Conservation (phyloP, 2,888 invertebrate genomes). For the Corbicula japonica region DNA sequence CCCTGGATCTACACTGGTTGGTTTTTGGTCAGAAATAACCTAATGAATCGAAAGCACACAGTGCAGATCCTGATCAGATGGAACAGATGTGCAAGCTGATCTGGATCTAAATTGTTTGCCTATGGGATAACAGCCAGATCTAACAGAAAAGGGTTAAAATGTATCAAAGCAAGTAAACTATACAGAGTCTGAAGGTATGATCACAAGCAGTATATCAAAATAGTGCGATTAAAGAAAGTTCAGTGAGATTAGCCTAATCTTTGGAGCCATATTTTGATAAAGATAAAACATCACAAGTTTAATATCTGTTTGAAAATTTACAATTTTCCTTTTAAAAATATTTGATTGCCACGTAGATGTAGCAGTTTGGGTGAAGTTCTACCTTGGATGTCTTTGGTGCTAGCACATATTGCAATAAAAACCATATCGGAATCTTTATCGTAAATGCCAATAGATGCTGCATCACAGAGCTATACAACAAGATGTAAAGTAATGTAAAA, state of each 20-base stretch:
- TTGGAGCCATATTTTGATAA: slow-evolving; percentile 27
- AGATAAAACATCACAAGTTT: slow-evolving; percentile 31
- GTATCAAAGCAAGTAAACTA: neutral
- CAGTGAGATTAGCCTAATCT: slow-evolving; percentile 19
- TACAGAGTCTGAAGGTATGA: slow-evolving; percentile 8
- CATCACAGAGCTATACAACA: slow-evolving; percentile 18
- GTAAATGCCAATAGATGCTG: slow-evolving; percentile 5
- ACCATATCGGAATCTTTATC: slow-evolving; percentile 7
- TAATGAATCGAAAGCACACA: too few species aligned
- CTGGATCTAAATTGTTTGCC: too few species aligned
- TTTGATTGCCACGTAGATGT: slow-evolving; percentile 26
- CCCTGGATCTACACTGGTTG: too few species aligned
- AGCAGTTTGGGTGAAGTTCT: slow-evolving; percentile 4
- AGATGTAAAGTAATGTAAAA: slow-evolving; percentile 39
- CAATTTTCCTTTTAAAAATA: slow-evolving; percentile 17
- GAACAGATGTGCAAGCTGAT: too few species aligned
- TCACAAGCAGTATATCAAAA: neutral
- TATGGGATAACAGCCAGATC: too few species aligned
- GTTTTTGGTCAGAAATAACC: too few species aligned
- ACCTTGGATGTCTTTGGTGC: slow-evolving; percentile 21
- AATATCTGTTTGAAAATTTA: slow-evolving; percentile 37
- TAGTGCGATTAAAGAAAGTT: slow-evolving; percentile 8
- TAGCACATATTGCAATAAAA: slow-evolving; percentile 33
- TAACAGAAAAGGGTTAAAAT: too few species aligned
- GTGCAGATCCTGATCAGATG: too few species aligned